phyloP scores from a whole-genome alignment of 1,140 invertebrate species.

The Pseudomyrmex dendroicus region DNA sequence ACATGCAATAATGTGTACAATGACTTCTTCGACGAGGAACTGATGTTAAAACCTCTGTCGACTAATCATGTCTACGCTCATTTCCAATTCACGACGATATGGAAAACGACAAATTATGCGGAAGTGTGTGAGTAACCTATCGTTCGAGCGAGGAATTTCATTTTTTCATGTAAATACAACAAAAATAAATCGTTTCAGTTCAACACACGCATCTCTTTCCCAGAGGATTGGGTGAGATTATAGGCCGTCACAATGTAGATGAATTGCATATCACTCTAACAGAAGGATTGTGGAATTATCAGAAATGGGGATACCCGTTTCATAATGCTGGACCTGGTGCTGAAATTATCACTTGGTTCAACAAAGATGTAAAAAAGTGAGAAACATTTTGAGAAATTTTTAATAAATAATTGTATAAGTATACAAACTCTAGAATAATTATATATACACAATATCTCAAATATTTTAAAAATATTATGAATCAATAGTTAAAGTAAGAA shows the following conservation, averaged over 20 bases:
- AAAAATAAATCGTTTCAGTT: conserved; percentile 85
- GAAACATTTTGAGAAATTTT: conserved; percentile 9
- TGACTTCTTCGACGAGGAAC: conserved; percentile 92
- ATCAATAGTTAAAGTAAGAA: too few species aligned
- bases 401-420: too few species aligned
- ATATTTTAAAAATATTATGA: too few species aligned
- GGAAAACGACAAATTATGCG: conserved; percentile 86
- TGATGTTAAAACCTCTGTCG: conserved; percentile 91
- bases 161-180: neutral
- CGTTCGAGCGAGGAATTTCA: neutral
- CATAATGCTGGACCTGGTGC: conserved; percentile 95
- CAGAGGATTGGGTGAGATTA: conserved; percentile 95
- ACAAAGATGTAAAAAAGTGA: conserved; percentile 83
- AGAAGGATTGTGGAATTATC: conserved; percentile 96
- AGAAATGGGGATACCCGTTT: conserved; percentile 96
- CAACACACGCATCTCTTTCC: conserved; percentile 95
- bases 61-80: conserved; percentile 92
- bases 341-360: conserved; percentile 97
- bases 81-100: conserved; percentile 94
- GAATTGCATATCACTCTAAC: conserved; percentile 97
- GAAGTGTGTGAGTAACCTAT: conserved; percentile 86
- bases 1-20: conserved; percentile 70
- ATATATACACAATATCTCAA: too few species aligned
- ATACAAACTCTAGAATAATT: neutral
- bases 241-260: conserved; percentile 92